Percentiles rank a stretch among this genome's conserved stretches.
phyloP scores from a whole-genome alignment of 1,140 invertebrate genomes.

The Papilio dardanus region DNA sequence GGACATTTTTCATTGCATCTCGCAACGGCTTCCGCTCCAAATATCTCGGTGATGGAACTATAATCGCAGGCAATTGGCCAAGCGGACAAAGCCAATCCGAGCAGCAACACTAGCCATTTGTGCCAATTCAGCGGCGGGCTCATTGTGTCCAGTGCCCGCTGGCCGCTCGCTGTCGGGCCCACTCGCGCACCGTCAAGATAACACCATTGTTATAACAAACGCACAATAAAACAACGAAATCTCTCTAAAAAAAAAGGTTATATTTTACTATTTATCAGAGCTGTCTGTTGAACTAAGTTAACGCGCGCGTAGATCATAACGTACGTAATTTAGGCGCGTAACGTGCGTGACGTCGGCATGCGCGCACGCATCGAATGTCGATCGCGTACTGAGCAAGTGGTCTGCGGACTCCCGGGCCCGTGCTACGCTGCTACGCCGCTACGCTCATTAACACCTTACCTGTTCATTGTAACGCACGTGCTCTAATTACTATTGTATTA shows the following conservation, averaged over 20 bases:
- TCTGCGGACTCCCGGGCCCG: constrained; percentile 45
- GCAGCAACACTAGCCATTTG: constrained; percentile 79
- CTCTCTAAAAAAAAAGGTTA: constrained; percentile 27
- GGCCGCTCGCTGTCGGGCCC: constrained; percentile 47
- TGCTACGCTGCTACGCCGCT: constrained; percentile 58
- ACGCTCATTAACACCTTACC: constrained; percentile 59
- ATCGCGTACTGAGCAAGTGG: constrained; percentile 54
- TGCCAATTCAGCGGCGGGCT: constrained; percentile 76
- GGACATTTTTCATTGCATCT: constrained; percentile 79
- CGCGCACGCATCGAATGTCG: constrained; percentile 72
- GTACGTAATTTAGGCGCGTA: constrained; percentile 45
- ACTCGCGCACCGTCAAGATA: constrained; percentile 60
- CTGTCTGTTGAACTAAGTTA: not conserved
- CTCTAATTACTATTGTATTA: constrained; percentile 36
- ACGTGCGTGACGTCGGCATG: constrained; percentile 51
- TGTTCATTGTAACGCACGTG: constrained; percentile 48
- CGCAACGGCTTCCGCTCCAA: constrained; percentile 78
- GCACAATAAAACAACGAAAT: constrained; percentile 49
- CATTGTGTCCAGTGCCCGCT: constrained; percentile 70
- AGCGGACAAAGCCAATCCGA: constrained; percentile 81
- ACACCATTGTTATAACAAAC: constrained; percentile 49
- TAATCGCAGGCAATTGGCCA: constrained; percentile 81
- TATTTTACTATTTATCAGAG: constrained; percentile 15
- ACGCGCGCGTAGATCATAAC: constrained; percentile 47
- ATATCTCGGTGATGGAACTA: constrained; percentile 79